Base-by-base conservation (phyloP, 2,113 vertebrate species). In the Hemibates koningsi region DNA sequence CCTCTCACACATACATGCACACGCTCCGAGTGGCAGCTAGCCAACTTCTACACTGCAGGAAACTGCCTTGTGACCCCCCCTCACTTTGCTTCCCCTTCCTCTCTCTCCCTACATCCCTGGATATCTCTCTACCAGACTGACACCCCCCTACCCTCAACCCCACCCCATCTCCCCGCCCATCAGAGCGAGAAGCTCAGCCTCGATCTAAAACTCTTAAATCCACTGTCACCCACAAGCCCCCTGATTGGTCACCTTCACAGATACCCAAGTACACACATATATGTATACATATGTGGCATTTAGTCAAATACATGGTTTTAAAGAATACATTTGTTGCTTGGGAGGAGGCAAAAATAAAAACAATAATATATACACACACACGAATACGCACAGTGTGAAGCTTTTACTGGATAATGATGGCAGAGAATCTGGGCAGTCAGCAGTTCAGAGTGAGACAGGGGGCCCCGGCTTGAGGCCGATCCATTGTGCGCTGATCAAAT, bases 11-110 rank as follows among this genome's bases (percentile, higher is more conserved):
- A 54, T 81, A 84, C 80, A 81, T 11, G 68, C 88, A 90, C 89
- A 85, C 81, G 48, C 92, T 86, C 63, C 6, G 50, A 95, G 92
- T 89, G 95, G 95, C 94, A 83, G 85, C 36, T 2, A 54, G 94
- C 93, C 93, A 95, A 91, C 88, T 89, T 93, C 89, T 80, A 84
- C 92, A 89, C 94, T 7, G 87, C 93, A 95, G 95, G 94, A 96
- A 95, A 89, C 92, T 87, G 90, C 94, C 90, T 83, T 81, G 59
- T 16, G 41, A 86, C 83, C 91, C 84, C 21, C 21, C 50, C 79
- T 36, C 54, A 45, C 83, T 34, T 88, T 29, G 45, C 66, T 73
- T 86, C 87, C 85, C 83, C 90, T 57, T 6, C 32, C 81, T 27
- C 83, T 68, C 71, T 78, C 84, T 63, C 81, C 5, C 83, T 76